Evolutionary conservation across 2,113 vertebrate species (phyloP), one percentile per base, ranked within the genome.

Genomic region (Gopherus evgoodei): DNA sequence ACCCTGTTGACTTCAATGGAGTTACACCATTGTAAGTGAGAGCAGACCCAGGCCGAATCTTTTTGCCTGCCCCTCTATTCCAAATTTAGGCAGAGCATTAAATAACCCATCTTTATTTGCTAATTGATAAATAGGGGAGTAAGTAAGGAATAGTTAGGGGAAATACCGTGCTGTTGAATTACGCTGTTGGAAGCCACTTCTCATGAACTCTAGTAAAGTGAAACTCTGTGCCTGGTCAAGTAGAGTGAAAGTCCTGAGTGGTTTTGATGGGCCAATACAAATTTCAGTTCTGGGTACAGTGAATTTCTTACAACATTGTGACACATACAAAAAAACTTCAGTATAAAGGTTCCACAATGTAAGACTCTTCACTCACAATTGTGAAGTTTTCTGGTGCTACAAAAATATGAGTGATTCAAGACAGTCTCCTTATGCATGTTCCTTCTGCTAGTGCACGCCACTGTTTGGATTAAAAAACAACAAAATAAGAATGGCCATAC

Each of bases 301-400:
- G 2, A 24, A 1, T 47, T 82, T 81, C 27, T 65, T 31, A 8
- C 0, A 1, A 11, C 24, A 6, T 5, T 35, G 14, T 25, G 87
- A 38, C 3, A 0, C 59, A 52, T 13, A 25, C 24, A 3, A 2
- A 2, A 3, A 49, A 3, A 1, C 62, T 86, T 54, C 86, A 42
- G 3, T 31, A 5, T 47, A 29, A 6, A 5, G 56, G 78, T 78
- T 78, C 38, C 75, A 47, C 14, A 79, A 6, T 1, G 1, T 14
- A 3, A 42, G 22, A 3, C 7, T 17, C 7, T 31, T 49, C 4
- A 31, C 54, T 52, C 75, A 35, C 47, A 10, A 57, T 22, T 44
- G 35, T 31, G 0, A 5, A 24, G 14, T 2, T 35, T n/a, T 7
- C 83, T 90, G 2, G 4, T 17, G 3, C 29, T 6, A 31, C 25